Percentiles rank a stretch among this genome's conserved stretches.
These are phyloP conservation scores for Pachliopta kotzebuea DNA, from an alignment of 2,888 invertebrate genomes.

Conservation along the genomic window DNA sequence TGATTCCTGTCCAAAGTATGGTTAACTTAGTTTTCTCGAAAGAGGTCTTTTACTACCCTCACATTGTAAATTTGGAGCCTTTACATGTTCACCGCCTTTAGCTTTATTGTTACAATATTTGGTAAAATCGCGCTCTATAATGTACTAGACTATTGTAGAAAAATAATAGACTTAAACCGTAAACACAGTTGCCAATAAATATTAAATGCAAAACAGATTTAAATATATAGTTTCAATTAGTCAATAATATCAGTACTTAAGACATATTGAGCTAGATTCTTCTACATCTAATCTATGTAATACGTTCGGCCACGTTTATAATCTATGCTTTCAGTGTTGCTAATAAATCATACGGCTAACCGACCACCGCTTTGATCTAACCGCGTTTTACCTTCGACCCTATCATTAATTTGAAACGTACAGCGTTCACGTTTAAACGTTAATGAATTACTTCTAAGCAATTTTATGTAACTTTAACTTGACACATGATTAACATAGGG, in stretches of 20 bases:
- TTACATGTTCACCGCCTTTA: no score
- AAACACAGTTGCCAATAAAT: neutral
- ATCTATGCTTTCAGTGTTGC: conserved; percentile 23
- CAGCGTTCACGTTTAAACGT: conserved; percentile 51
- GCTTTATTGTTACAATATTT: no score
- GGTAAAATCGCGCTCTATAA: no score
- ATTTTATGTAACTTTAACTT: conserved; percentile 43
- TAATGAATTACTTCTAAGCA: conserved; percentile 58
- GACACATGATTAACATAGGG: conserved; percentile 42
- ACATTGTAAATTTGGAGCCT: no score
- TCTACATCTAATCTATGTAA: conserved; percentile 13
- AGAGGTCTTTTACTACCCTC: no score
- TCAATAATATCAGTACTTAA: neutral
- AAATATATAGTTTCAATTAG: neutral
- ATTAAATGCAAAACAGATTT: neutral
- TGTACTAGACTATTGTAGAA: no score
- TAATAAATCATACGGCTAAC: conserved; percentile 42
- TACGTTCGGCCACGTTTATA: conserved; percentile 17
- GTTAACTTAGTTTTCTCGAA: no score
- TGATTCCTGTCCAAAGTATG: no score
- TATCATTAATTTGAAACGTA: conserved; percentile 57
- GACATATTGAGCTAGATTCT: conserved; percentile 4
- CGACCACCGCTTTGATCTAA: conserved; percentile 59
- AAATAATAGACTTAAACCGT: no score
- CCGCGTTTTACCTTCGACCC: conserved; percentile 74